phyloP scores from a whole-genome alignment of 2,797 vertebrate genomes.

The Pelochelys cantorii region DNA sequence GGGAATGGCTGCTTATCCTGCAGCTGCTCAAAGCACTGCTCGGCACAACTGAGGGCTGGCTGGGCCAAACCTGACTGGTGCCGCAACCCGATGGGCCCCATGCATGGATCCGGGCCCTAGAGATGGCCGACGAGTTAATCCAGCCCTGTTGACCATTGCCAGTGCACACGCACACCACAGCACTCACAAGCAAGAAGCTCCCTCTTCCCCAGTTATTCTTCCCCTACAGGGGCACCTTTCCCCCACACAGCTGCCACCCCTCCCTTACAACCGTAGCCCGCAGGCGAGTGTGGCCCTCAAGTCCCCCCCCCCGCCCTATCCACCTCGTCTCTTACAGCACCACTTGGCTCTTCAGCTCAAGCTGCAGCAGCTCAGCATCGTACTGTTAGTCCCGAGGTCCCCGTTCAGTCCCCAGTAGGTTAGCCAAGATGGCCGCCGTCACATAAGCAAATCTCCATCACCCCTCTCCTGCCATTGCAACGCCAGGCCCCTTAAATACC shows the following conservation, averaged over 20 bases:
- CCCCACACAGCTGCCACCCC: fast-evolving
- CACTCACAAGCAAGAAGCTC: fast-evolving
- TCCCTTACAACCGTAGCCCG: fast-evolving
- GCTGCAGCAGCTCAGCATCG: not conserved
- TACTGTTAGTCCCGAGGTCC: not conserved
- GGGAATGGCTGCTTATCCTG: too few species aligned
- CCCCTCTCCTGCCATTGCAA: not conserved
- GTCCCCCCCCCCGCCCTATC: not conserved
- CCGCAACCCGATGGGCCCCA: too few species aligned
- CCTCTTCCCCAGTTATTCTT: not conserved
- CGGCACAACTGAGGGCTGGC: too few species aligned
- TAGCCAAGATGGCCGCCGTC: not conserved
- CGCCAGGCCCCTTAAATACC: not conserved
- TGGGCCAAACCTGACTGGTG: not conserved
- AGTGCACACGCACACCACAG: fast-evolving
- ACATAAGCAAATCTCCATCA: not conserved
- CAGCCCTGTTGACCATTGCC: too few species aligned
- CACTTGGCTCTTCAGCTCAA: not conserved
- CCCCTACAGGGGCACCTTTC: fast-evolving
- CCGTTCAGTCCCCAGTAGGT: not conserved
- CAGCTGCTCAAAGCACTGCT: too few species aligned
- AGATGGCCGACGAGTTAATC: too few species aligned
- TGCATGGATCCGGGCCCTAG: too few species aligned
- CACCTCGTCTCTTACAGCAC: not conserved
- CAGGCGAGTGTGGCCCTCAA: not conserved